Conservation (phyloP, 2,797 vertebrate genomes). For the Brachymystax lenok region DNA sequence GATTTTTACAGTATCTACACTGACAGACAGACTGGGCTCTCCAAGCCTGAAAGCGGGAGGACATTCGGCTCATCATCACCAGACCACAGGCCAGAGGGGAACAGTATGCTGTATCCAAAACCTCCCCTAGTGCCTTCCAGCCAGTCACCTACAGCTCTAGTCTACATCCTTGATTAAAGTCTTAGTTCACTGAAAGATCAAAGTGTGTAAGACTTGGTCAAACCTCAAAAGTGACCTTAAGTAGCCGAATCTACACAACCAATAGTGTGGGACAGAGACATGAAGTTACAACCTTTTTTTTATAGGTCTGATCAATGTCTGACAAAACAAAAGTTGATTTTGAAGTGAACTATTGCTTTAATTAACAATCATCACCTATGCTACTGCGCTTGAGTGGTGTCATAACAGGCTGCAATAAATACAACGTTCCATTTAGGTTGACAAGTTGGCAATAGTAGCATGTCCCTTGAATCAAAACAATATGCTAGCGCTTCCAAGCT, state of each 20-base stretch:
- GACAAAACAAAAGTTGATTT: background rate
- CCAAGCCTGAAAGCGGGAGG: slow-evolving; percentile 28
- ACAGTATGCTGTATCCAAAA: slow-evolving; percentile 58
- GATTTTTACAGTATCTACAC: slow-evolving; percentile 84
- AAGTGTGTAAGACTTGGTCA: background rate
- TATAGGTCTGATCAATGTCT: no score
- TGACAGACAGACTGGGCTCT: slow-evolving; percentile 40
- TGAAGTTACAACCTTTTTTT: background rate
- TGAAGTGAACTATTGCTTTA: background rate
- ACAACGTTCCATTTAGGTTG: background rate
- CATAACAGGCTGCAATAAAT: slow-evolving; percentile 4
- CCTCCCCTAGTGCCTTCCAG: slow-evolving; percentile 24
- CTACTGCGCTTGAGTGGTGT: no score
- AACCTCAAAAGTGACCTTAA: background rate
- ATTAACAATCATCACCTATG: background rate
- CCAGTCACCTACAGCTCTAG: slow-evolving; percentile 15
- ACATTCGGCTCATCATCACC: slow-evolving; percentile 61
- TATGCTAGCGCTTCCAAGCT: slow-evolving; percentile 15
- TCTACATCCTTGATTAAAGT: slow-evolving; percentile 3
- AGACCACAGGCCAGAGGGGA: slow-evolving; percentile 31
- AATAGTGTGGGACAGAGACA: background rate
- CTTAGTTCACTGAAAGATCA: slow-evolving; percentile 17
- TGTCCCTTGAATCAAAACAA: slow-evolving; percentile 12
- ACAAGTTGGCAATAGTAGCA: slow-evolving; percentile 27
- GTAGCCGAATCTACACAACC: background rate